Evolutionary conservation across 2,888 invertebrate species (phyloP).

Genomic region (Deilephila elpenor): DNA sequence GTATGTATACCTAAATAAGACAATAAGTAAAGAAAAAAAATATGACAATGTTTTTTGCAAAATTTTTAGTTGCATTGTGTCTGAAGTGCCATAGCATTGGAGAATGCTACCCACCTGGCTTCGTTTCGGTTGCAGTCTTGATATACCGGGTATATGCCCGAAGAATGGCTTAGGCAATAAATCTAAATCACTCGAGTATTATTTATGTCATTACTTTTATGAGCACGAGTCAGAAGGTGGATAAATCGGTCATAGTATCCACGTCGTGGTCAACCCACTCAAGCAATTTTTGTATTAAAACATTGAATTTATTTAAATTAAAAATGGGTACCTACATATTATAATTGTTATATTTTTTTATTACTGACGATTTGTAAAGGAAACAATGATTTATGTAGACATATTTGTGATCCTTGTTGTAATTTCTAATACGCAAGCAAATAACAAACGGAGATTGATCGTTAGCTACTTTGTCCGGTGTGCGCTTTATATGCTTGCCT

Average conservation of each 20-base stretch:
- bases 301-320: slow-evolving; percentile 23
- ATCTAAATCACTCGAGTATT: slow-evolving; percentile 16
- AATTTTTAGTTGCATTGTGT: too few relatives aligned
- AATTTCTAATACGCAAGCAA: slow-evolving; percentile 20
- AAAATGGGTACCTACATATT: not conserved
- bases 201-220: slow-evolving; percentile 19
- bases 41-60: too few relatives aligned
- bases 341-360: not conserved
- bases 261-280: slow-evolving; percentile 51
- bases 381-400: not conserved
- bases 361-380: not conserved
- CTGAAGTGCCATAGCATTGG: too few relatives aligned
- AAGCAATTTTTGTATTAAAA: slow-evolving; percentile 52
- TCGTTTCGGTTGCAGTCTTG: not conserved
- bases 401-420: not conserved
- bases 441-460: slow-evolving; percentile 24
- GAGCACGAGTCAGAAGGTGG: slow-evolving; percentile 6
- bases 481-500: not conserved
- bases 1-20: too few relatives aligned
- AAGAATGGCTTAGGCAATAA: not conserved
- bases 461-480: slow-evolving; percentile 19
- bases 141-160: not conserved
- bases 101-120: too few relatives aligned
- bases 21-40: too few relatives aligned
- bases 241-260: slow-evolving; percentile 42